phyloP scores from a whole-genome alignment of 2,797 vertebrate species.

The Phalloptychus januarius region DNA sequence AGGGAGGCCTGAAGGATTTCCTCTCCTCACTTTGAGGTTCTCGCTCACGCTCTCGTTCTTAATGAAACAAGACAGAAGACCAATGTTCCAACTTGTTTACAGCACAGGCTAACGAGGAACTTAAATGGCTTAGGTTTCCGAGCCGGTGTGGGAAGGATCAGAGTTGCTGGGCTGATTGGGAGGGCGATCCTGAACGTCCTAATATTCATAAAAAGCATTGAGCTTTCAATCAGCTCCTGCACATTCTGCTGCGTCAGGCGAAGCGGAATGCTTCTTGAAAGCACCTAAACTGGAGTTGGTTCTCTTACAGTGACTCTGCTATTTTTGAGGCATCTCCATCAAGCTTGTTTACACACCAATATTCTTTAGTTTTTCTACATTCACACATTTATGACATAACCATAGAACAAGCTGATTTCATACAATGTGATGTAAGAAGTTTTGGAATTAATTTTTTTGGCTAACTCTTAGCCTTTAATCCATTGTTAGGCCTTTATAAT shows the following conservation, averaged over 20 bases:
- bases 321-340: constrained; percentile 6
- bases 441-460: constrained; percentile 43
- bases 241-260: constrained; percentile 46
- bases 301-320: constrained; percentile 23
- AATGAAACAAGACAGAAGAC: constrained; percentile 15
- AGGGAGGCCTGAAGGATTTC: constrained; percentile 88
- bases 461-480: constrained; percentile 10
- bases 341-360: constrained; percentile 31
- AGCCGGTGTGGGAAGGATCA: constrained; percentile 26
- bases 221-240: constrained; percentile 36
- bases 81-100: constrained; percentile 39
- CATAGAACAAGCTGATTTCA: constrained; percentile 6
- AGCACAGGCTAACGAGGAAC: constrained; percentile 23
- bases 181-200: constrained; percentile 45
- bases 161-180: constrained; percentile 53
- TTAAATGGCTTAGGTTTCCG: constrained; percentile 34
- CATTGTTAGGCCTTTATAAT: neutral
- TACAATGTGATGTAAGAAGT: constrained; percentile 24
- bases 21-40: constrained; percentile 86
- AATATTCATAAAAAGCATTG: constrained; percentile 25
- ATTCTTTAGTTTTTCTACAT: constrained; percentile 15
- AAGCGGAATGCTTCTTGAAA: constrained; percentile 22
- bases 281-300: constrained; percentile 16
- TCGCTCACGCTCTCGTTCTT: constrained; percentile 7
- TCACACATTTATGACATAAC: constrained; percentile 27